A percentile compares a stretch with the other conserved stretches of the same genome.
These are phyloP conservation scores for Pogonocherus hispidulus DNA, from an alignment of 2,888 invertebrate species.

Conservation along the genomic window DNA sequence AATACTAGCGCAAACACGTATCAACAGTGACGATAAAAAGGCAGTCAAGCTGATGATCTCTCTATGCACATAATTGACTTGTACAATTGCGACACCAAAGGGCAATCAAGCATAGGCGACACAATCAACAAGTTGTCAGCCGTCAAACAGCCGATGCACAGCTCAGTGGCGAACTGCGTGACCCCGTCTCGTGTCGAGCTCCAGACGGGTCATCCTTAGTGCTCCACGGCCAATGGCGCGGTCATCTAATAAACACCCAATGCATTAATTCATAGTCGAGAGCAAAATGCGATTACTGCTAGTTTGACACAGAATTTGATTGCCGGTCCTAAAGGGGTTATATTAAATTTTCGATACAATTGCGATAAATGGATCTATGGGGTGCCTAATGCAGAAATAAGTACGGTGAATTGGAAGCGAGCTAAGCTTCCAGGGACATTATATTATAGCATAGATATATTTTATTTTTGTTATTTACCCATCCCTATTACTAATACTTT, in stretches of 20 bases:
- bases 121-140: slow-evolving; percentile 33
- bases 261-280: slow-evolving; percentile 26
- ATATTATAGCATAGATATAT: too few species aligned
- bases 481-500: too few species aligned
- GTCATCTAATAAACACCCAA: slow-evolving; percentile 22
- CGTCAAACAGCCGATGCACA: slow-evolving; percentile 23
- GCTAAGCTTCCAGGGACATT: neutral
- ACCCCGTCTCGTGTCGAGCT: slow-evolving; percentile 19
- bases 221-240: slow-evolving; percentile 5
- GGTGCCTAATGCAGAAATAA: too few species aligned
- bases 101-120: slow-evolving; percentile 14
- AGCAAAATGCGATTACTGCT: slow-evolving; percentile 11
- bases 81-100: slow-evolving; percentile 6
- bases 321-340: neutral
- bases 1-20: neutral
- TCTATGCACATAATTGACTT: slow-evolving; percentile 3
- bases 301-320: slow-evolving; percentile 2
- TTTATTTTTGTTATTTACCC: too few species aligned
- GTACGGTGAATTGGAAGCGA: too few species aligned
- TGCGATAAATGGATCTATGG: neutral
- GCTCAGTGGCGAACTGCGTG: slow-evolving; percentile 9
- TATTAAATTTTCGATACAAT: slow-evolving; percentile 8
- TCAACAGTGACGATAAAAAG: neutral
- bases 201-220: slow-evolving; percentile 25
- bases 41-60: neutral